Evolutionary conservation across 1,140 invertebrate genomes (phyloP).

Genomic region (Drosophila obscura): DNA sequence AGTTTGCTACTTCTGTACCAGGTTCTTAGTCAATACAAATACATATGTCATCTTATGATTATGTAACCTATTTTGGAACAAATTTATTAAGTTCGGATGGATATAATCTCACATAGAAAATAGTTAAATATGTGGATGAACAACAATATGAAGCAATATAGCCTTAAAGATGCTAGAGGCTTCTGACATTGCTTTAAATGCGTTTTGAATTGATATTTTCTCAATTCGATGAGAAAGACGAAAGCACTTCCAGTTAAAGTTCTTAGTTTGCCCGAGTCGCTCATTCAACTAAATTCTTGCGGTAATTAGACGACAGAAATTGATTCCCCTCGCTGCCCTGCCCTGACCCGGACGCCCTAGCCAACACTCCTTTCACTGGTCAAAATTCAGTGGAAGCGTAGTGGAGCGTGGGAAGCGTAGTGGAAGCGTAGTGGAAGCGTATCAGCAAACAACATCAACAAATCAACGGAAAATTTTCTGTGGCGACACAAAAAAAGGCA

Average conservation of each 20-base stretch:
- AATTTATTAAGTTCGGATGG: no score
- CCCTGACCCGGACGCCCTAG: not conserved
- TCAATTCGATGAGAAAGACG: not conserved
- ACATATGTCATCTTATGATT: no score
- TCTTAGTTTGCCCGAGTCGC: not conserved
- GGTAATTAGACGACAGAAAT: conserved; percentile 43
- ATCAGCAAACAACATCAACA: conserved; percentile 70
- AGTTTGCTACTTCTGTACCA: no score
- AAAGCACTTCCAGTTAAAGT: not conserved
- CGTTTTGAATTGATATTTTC: not conserved
- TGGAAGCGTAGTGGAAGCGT: conserved; percentile 15
- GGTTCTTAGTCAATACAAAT: no score
- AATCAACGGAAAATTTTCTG: conserved; percentile 40
- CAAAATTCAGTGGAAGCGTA: conserved; percentile 12
- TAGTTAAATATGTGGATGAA: no score
- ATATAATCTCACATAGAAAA: no score
- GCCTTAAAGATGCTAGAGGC: no score
- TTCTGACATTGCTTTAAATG: no score
- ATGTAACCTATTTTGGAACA: no score
- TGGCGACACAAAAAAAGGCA: conserved; percentile 21
- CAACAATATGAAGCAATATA: no score
- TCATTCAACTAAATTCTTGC: conserved; percentile 29
- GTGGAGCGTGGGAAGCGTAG: conserved; percentile 33
- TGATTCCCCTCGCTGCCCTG: no score
- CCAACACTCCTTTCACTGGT: conserved; percentile 6